Evolutionary conservation across 2,113 vertebrate species (phyloP).

Genomic region (Megaleporinus macrocephalus): DNA sequence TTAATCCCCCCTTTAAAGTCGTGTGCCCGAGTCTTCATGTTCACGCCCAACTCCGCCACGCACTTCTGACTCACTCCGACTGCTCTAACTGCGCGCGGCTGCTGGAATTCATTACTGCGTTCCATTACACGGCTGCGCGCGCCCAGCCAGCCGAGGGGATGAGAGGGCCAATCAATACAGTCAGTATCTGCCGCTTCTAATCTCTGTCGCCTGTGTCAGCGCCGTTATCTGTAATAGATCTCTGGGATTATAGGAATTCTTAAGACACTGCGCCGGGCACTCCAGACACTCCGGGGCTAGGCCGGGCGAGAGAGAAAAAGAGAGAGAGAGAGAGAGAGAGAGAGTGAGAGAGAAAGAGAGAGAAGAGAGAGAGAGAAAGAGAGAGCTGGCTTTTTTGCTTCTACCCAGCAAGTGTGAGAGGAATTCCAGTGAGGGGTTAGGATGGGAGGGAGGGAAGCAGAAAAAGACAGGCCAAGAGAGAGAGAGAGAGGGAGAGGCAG

Average conservation of each 20-base stretch:
- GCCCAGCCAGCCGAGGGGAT: constrained; percentile 66
- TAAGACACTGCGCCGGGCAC: constrained; percentile 71
- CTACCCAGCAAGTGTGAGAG: constrained; percentile 58
- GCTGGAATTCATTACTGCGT: constrained; percentile 76
- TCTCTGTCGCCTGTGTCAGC: constrained; percentile 79
- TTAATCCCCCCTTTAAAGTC: constrained; percentile 60
- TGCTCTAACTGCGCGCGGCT: constrained; percentile 61
- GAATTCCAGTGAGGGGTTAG: constrained; percentile 56
- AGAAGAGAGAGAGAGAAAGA: background rate
- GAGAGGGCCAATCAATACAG: constrained; percentile 78
- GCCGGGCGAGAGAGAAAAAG: background rate
- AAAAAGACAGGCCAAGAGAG: background rate
- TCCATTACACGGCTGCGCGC: constrained; percentile 72
- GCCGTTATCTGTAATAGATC: constrained; percentile 82
- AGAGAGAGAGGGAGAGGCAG: background rate
- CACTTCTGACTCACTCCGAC: constrained; percentile 54
- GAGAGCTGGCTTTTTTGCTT: background rate
- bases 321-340: too few species aligned
- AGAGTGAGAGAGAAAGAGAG: too few species aligned
- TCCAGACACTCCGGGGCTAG: constrained; percentile 23
- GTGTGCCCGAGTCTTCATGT: constrained; percentile 3
- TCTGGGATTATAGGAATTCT: constrained; percentile 77
- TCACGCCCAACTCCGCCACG: constrained; percentile 17
- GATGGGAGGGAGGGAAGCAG: constrained; percentile 19
- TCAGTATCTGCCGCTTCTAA: constrained; percentile 79